Percentiles rank a stretch among this genome's conserved stretches.
Conservation (phyloP, 2,797 vertebrate species). For the Staurois parvus region DNA sequence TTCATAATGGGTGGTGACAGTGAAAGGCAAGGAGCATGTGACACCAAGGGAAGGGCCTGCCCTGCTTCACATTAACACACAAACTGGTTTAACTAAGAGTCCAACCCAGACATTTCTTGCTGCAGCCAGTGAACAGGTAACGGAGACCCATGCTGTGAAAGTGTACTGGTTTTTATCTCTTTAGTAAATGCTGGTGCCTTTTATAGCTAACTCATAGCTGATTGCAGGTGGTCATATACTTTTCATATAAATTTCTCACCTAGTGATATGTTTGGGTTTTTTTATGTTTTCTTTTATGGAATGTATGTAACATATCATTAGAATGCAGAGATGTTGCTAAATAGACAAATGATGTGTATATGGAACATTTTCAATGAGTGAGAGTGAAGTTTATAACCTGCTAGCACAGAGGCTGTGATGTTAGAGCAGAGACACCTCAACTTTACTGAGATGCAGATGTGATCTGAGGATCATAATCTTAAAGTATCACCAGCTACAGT, state of each 20-base stretch:
- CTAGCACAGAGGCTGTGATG: no score
- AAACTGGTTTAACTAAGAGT: slow-evolving; percentile 5
- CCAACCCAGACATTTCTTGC: slow-evolving; percentile 24
- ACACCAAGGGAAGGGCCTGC: slow-evolving; percentile 23
- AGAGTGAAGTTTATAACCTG: no score
- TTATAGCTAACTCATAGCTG: background rate
- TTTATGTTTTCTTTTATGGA: background rate
- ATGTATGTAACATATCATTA: background rate
- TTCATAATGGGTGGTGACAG: slow-evolving; percentile 37
- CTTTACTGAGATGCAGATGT: no score
- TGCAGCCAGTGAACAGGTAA: slow-evolving; percentile 51
- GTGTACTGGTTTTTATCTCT: background rate
- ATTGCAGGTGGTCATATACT: background rate
- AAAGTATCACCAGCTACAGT: no score
- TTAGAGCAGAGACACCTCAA: no score
- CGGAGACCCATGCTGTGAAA: background rate
- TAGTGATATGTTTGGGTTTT: background rate
- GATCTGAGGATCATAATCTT: no score
- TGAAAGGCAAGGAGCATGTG: slow-evolving; percentile 23
- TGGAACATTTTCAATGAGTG: no score
- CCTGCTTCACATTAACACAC: slow-evolving; percentile 38
- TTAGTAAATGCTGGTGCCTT: background rate
- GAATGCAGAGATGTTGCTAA: background rate
- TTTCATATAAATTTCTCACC: background rate
- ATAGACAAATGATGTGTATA: no score